These are phyloP conservation scores for Leptura quadrifasciata DNA, from an alignment of 2,888 invertebrate species.

Conservation along the genomic window DNA sequence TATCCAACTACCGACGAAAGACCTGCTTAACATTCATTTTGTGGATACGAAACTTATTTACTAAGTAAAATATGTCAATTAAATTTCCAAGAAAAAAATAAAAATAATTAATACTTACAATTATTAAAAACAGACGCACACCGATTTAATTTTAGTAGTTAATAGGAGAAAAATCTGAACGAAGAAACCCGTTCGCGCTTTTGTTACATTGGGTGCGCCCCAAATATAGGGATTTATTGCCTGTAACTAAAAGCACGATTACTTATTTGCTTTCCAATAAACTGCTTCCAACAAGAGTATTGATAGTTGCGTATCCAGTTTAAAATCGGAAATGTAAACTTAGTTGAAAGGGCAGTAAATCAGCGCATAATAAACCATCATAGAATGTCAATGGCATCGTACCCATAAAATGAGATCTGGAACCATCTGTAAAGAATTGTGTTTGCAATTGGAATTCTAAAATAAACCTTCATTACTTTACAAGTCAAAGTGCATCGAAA, in stretches of 20 bases:
- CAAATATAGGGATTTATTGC: not conserved
- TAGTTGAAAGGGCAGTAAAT: not conserved
- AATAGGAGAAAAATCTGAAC: no score
- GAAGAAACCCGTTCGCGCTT: no score
- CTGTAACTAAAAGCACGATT: not conserved
- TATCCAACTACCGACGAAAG: no score
- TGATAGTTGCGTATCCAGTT: not conserved
- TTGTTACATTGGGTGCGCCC: no score
- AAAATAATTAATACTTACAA: no score
- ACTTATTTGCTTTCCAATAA: not conserved
- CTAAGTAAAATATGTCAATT: no score
- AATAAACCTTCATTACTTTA: not conserved
- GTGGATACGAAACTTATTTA: no score
- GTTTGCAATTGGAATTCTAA: slow-evolving; percentile 2
- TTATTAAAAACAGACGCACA: no score
- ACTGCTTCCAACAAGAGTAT: not conserved
- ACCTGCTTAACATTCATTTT: no score
- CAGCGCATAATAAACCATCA: not conserved
- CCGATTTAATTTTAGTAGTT: no score
- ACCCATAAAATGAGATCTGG: not conserved
- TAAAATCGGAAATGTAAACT: not conserved
- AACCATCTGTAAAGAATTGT: not conserved
- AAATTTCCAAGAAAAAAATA: no score
- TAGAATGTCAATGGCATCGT: slow-evolving; percentile 2
- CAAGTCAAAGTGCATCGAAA: slow-evolving; percentile 11